Conservation (phyloP, 2,113 vertebrate species). For the Pionites leucogaster region DNA sequence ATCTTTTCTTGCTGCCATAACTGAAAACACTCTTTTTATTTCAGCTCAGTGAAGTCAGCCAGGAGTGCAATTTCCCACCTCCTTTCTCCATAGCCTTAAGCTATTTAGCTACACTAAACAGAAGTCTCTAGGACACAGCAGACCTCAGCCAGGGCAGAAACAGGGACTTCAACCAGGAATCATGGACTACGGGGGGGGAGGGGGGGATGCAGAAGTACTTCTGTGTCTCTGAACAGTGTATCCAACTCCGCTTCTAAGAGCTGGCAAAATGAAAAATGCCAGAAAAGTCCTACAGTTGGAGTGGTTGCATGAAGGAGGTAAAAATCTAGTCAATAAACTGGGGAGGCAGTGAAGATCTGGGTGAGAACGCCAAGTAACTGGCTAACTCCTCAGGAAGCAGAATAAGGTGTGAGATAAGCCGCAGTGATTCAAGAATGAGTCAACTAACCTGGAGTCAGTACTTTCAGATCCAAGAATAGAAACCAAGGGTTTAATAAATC, state of each 20-base stretch:
- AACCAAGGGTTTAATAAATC: neutral
- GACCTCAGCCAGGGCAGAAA: neutral
- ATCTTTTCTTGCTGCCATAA: neutral
- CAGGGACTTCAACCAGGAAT: neutral
- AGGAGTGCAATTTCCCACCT: neutral
- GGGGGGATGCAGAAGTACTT: neutral
- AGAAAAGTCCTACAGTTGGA: neutral
- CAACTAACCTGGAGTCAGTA: neutral
- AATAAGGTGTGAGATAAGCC: neutral
- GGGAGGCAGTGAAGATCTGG: neutral
- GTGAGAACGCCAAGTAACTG: neutral
- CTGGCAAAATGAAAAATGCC: neutral
- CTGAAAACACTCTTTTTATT: neutral
- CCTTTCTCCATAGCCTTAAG: neutral
- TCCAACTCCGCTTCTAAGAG: neutral
- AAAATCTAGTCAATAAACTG: neutral
- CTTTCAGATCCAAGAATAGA: neutral
- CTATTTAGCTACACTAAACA: neutral
- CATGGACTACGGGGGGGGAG: rapidly evolving
- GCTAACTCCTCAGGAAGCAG: neutral
- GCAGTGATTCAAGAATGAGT: neutral
- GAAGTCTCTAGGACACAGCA: neutral
- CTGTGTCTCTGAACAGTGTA: neutral
- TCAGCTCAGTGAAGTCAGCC: neutral
- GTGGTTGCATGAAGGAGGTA: neutral